A percentile compares a stretch with the other conserved stretches of the same genome.
These are phyloP conservation scores for Numida meleagris DNA, from an alignment of 2,113 vertebrate genomes.

Conservation along the genomic window DNA sequence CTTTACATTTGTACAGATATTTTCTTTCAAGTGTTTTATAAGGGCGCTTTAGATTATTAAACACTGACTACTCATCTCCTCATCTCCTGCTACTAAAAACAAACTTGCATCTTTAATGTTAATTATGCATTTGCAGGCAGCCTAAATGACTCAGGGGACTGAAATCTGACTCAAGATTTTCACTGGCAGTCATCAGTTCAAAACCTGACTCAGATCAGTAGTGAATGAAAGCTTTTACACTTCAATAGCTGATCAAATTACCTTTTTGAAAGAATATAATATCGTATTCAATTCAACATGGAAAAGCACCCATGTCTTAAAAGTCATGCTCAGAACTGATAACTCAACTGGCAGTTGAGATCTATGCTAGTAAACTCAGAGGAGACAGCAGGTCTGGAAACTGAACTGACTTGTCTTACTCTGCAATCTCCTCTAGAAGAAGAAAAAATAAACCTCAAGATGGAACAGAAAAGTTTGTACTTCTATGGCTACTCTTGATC, in stretches of 20 bases:
- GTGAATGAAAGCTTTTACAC: slow-evolving; percentile 30
- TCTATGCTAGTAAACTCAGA: neutral
- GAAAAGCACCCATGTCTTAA: neutral
- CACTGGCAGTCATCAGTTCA: slow-evolving; percentile 51
- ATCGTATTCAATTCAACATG: neutral
- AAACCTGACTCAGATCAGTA: slow-evolving; percentile 27
- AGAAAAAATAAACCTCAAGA: neutral
- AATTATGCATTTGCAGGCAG: slow-evolving; percentile 49
- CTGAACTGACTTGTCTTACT: neutral
- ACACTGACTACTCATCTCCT: neutral
- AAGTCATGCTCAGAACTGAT: neutral
- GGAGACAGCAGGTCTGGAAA: neutral
- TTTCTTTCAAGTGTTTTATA: neutral
- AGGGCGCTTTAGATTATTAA: neutral
- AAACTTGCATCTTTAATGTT: slow-evolving; percentile 39
- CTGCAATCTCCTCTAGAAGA: neutral
- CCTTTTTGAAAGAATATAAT: neutral
- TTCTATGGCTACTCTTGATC: neutral
- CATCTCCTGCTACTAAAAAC: slow-evolving; percentile 36
- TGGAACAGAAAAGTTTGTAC: neutral
- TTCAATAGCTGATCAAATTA: slow-evolving; percentile 45
- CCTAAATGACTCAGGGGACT: slow-evolving; percentile 38
- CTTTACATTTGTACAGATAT: neutral
- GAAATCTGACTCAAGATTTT: slow-evolving; percentile 51
- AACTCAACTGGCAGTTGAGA: neutral